These are phyloP conservation scores for Hemichromis elongatus DNA, from an alignment of 2,113 vertebrate genomes.

Conservation along the genomic window DNA sequence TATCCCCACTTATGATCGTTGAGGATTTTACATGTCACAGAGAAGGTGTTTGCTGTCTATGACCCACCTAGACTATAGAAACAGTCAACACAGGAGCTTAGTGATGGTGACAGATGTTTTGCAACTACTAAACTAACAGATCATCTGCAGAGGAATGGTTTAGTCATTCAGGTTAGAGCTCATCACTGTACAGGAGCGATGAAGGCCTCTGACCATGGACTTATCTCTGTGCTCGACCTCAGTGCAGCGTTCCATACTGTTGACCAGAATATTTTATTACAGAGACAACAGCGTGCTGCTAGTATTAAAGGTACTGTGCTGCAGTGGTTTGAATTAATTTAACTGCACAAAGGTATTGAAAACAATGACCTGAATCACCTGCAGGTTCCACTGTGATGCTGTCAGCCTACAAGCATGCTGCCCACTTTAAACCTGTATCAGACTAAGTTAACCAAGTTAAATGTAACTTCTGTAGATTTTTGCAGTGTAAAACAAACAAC, in stretches of 20 bases:
- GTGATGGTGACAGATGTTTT: fast-evolving
- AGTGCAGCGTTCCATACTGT: fast-evolving
- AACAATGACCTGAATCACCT: not conserved
- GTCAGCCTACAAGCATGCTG: not conserved
- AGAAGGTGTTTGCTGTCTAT: not conserved
- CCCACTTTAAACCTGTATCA: not conserved
- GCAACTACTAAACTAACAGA: too few relatives aligned
- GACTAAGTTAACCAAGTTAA: not conserved
- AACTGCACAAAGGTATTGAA: too few relatives aligned
- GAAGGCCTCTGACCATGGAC: not conserved
- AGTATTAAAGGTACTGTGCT: not conserved
- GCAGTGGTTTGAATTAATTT: not conserved
- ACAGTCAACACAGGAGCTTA: not conserved
- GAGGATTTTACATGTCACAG: not conserved
- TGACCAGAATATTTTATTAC: not conserved
- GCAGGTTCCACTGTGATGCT: not conserved
- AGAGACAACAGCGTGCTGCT: not conserved
- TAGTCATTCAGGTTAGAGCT: not conserved
- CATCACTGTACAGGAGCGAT: not conserved
- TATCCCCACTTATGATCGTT: fast-evolving
- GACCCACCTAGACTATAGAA: fast-evolving
- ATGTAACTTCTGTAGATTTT: not conserved
- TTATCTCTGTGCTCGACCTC: not conserved
- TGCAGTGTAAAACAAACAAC: too few relatives aligned
- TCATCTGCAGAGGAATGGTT: not conserved